Evolutionary conservation across 2,113 vertebrate species (phyloP).

Genomic region (Casuarius casuarius): DNA sequence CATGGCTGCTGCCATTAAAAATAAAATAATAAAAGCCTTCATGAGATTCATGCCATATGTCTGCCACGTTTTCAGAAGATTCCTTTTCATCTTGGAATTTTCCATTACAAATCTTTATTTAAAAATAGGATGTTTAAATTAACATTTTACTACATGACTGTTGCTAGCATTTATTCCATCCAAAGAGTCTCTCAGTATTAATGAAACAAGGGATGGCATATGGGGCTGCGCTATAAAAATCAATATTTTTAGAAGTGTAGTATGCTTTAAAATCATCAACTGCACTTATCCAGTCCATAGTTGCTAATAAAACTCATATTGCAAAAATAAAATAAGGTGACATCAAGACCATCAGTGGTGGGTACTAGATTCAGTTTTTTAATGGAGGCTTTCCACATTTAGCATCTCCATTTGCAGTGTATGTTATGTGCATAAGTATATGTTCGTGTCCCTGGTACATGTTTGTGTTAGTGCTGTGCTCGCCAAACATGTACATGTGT

Average conservation of each 20-base stretch:
- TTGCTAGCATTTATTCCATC: neutral
- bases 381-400: neutral
- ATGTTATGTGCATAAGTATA: rapidly evolving
- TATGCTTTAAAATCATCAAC: neutral
- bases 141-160: neutral
- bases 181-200: neutral
- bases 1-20: neutral
- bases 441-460: neutral
- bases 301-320: neutral
- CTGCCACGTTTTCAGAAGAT: neutral
- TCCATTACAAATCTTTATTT: neutral
- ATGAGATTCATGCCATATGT: neutral
- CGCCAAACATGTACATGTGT: neutral
- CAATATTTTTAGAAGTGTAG: neutral
- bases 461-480: neutral
- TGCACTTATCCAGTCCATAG: neutral
- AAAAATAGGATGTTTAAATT: neutral
- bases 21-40: neutral
- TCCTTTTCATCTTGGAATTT: neutral
- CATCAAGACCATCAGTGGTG: neutral
- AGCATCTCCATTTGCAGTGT: neutral
- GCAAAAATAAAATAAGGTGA: neutral
- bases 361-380: neutral
- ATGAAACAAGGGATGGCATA: neutral
- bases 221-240: neutral